Evolutionary conservation across 2,797 vertebrate genomes (phyloP), one percentile per base, ranked within the genome.

Genomic region (Rhodeus uyekii): DNA sequence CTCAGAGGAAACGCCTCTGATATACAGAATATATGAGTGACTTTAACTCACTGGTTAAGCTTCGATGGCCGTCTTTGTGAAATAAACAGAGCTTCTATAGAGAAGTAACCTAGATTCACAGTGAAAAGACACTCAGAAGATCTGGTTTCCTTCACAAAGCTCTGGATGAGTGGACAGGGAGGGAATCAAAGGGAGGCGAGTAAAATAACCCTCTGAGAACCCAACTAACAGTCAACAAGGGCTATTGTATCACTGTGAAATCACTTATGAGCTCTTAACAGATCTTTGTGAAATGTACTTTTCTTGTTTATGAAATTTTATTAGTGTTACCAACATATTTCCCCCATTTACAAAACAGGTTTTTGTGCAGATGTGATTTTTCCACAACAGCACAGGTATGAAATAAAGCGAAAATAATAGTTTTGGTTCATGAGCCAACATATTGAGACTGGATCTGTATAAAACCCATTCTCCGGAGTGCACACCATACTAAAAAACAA

Each of bases 131-230:
- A 89, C 39, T 87, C 46, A 18, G 1, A 10, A 67, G 87, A 76
- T 91, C 91, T 84, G 76, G 86, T 92, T 93, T 89, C 89, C 85
- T 32, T 64, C 80, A 90, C 89, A 91, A 89, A 84, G 85, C 87
- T 63, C 36, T 75, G 0, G 69, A 74, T 78, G 84, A 84, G 86
- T 77, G 73, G 10, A 22, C 63, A 29, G 63, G 12, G 61, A 76
- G 34, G 4, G 24, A 36, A 24, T 44, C 19, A 65, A 46, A n/a
- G 6, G 12, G 24, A 55, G 53, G 22, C 1, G 60, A 44, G 38
- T 44, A 61, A 76, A 76, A 22, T 3, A 80, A 72, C 42, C 78
- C 53, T 34, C 38, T 18, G 53, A 53, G 44, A 79, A 60, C 24
- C 24, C 18, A 27, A n/a, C 32, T 16, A 24, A n/a, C 24, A 50